These are phyloP conservation scores for Tenthredo livida DNA, from an alignment of 2,888 invertebrate genomes.

Conservation along the genomic window DNA sequence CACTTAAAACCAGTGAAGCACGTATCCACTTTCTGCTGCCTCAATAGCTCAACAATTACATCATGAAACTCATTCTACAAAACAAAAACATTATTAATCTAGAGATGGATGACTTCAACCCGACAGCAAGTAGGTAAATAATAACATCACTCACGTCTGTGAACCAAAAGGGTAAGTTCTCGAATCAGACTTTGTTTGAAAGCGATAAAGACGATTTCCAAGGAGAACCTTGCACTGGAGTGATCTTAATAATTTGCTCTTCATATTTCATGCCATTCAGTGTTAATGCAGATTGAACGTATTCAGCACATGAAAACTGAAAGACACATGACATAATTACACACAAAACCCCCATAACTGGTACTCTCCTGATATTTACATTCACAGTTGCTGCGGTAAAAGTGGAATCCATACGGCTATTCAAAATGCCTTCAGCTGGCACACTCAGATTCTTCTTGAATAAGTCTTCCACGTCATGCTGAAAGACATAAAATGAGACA, in stretches of 20 bases:
- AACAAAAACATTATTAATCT: neutral
- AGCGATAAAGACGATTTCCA: neutral
- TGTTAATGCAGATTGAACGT: neutral
- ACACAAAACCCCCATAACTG: neutral
- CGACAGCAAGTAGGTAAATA: neutral
- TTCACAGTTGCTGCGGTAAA: neutral
- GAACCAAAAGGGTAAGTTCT: neutral
- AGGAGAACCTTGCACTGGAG: neutral
- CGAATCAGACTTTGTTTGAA: neutral
- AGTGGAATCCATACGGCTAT: neutral
- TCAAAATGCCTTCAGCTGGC: neutral
- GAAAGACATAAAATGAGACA: neutral
- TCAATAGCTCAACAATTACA: neutral
- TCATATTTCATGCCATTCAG: neutral
- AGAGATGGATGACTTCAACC: neutral
- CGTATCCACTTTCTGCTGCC: neutral
- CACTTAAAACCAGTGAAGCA: neutral
- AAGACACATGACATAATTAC: neutral
- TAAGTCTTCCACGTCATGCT: neutral
- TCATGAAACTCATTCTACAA: neutral
- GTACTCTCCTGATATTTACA: neutral
- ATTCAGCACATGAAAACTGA: conserved; percentile 3
- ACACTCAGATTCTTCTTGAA: neutral
- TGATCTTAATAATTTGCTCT: conserved; percentile 3
- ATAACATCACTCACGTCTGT: neutral